Evolutionary conservation across 2,113 vertebrate species (phyloP).

Genomic region (Notothenia coriiceps): DNA sequence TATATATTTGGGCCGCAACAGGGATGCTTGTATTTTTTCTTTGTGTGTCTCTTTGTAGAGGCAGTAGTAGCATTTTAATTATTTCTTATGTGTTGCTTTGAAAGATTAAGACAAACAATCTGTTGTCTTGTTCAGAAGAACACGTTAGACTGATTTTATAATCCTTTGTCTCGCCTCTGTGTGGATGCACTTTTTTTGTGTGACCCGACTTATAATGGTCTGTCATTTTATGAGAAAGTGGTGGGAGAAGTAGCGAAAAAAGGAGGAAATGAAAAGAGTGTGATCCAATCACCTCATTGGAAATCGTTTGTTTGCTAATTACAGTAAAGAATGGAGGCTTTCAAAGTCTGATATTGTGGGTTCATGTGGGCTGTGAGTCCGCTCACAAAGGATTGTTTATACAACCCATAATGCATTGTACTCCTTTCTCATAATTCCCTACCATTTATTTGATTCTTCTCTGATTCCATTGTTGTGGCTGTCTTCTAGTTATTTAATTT

Average conservation of each 20-base stretch:
- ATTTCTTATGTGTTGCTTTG: no score
- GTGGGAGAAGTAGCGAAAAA: background rate
- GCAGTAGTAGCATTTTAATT: no score
- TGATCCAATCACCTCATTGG: background rate
- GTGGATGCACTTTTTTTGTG: no score
- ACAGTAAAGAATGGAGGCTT: conserved; percentile 7
- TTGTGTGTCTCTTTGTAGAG: no score
- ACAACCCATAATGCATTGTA: background rate
- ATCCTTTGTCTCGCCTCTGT: no score
- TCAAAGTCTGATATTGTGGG: background rate
- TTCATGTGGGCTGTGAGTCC: background rate
- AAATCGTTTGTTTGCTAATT: conserved; percentile 34
- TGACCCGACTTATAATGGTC: no score
- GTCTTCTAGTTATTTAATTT: conserved; percentile 19
- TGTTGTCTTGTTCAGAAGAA: no score
- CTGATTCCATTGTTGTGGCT: conserved; percentile 31
- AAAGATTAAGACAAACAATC: no score
- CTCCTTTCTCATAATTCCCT: conserved; percentile 12
- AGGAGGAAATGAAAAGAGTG: conserved; percentile 9
- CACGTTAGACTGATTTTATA: no score
- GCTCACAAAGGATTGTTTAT: conserved; percentile 9
- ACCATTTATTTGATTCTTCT: conserved; percentile 14
- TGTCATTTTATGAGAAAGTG: background rate
- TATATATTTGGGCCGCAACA: no score
- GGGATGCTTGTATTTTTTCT: no score